Conservation (phyloP, 1,140 invertebrate species). For the Semibalanus balanoides region DNA sequence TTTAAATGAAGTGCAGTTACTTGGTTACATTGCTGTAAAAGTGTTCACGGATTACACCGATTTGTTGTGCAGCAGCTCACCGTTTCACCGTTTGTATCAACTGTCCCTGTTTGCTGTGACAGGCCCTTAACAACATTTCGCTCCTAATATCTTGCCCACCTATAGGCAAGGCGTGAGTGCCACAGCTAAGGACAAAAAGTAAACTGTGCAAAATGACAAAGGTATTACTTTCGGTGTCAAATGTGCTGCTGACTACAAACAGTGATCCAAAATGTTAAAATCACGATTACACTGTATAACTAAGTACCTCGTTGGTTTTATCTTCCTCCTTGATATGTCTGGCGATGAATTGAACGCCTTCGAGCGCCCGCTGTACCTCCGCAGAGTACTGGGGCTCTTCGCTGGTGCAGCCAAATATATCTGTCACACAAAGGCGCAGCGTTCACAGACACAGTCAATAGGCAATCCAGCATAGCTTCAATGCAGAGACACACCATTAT, state of each 20-base stretch:
- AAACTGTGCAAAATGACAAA: background rate
- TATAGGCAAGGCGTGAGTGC: too few relatives aligned
- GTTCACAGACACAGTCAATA: too few relatives aligned
- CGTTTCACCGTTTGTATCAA: too few relatives aligned
- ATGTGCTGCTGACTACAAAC: background rate
- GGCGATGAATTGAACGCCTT: slow-evolving; percentile 89
- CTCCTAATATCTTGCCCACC: too few relatives aligned
- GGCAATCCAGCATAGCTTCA: too few relatives aligned
- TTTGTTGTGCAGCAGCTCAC: too few relatives aligned
- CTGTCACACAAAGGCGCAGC: background rate
- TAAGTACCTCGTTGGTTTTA: slow-evolving; percentile 71
- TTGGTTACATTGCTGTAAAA: too few relatives aligned
- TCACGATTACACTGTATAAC: background rate
- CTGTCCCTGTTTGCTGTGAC: too few relatives aligned
- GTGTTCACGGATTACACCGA: too few relatives aligned
- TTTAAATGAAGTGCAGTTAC: too few relatives aligned
- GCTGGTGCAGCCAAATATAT: background rate
- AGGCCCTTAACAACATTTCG: too few relatives aligned
- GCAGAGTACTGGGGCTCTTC: slow-evolving; percentile 43
- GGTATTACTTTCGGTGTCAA: background rate
- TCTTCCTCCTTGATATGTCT: slow-evolving; percentile 93
- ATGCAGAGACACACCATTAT: too few relatives aligned
- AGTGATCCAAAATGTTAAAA: background rate
- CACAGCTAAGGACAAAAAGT: background rate
- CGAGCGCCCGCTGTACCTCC: slow-evolving; percentile 75